Evolutionary conservation across 2,888 invertebrate species (phyloP).

Genomic region (Colostygia pectinataria): DNA sequence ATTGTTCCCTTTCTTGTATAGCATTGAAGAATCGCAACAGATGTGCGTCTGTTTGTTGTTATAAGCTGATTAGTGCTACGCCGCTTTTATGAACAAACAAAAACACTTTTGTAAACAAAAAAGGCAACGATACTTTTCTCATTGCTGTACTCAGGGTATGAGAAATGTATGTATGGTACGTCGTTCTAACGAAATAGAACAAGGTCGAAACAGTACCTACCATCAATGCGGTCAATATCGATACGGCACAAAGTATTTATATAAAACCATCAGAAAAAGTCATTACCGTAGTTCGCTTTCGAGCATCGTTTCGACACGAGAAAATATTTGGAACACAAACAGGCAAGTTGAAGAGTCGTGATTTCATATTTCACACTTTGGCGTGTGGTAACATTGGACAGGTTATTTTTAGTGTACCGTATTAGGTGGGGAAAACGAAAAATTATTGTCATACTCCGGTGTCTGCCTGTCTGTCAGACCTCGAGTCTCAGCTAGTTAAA

Average conservation of each 20-base stretch:
- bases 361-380: conserved; percentile 83
- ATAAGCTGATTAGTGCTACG: conserved; percentile 40
- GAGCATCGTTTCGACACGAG: conserved; percentile 69
- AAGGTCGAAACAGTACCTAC: conserved; percentile 48
- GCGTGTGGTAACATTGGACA: conserved; percentile 71
- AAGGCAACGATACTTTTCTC: conserved; percentile 41
- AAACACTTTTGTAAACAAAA: conserved; percentile 36
- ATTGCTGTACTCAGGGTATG: conserved; percentile 34
- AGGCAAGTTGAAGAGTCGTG: conserved; percentile 76
- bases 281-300: conserved; percentile 56
- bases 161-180: too few species aligned
- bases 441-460: not conserved
- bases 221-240: conserved; percentile 54
- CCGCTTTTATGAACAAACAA: conserved; percentile 45
- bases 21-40: conserved; percentile 53
- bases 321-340: conserved; percentile 80
- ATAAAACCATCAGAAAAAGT: conserved; percentile 55
- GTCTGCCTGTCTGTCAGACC: not conserved
- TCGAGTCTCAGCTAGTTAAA: conserved; percentile 9
- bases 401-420: conserved; percentile 57
- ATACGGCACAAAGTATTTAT: conserved; percentile 56
- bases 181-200: conserved; percentile 59
- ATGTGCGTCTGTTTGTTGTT: conserved; percentile 58
- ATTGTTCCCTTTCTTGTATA: conserved; percentile 52
- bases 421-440: not conserved